Evolutionary conservation across 2,888 invertebrate species (phyloP), one percentile per base, ranked within the genome.

Genomic region (Bombylius major): DNA sequence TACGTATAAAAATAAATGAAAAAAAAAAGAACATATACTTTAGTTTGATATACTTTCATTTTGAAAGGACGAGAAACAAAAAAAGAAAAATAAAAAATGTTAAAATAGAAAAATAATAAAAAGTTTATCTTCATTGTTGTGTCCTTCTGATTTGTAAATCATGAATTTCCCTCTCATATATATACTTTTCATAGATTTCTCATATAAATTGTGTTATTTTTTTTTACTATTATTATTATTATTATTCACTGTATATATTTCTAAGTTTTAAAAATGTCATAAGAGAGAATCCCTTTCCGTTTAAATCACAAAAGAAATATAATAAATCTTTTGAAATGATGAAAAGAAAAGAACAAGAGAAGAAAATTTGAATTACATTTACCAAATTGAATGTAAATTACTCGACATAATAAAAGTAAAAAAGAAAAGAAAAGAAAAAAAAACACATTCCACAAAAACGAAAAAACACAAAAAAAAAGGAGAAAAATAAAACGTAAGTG

Each of bases 301-400:
- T 36, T 36, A 8, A 36, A 36, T 36, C 4, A 36, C 50, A 50
- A 23, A 53, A 54, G 39, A 33, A 36, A 50, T 34, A 23, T 36
- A 45, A 46, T 50, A 36, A 8, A 50, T 45, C 31, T 36, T 4
- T 47, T 23, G 39, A 46, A 31, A 34, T 32, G 31, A 54, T 54
- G 36, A 46, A 50, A 47, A 45, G 44, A 8, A 53, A 47, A 58
- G 55, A 55, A 11, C 54, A 56, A 58, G 34, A 56, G 58, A 36
- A 53, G 39, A 42, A 53, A 49, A 56, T 58, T 58, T 58, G 58
- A 55, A 55, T 55, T 50, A 55, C 50, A 57, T 57, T 57, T 57
- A 44, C 51, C 14, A 57, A 57, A 57, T 57, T 57, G 57, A 57
- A 57, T 57, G 54, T 54, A 67, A 65, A 67, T 67, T 68, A 68